Base-by-base conservation (phyloP, 2,797 vertebrate species). In the Tympanoctomys barrerae region DNA sequence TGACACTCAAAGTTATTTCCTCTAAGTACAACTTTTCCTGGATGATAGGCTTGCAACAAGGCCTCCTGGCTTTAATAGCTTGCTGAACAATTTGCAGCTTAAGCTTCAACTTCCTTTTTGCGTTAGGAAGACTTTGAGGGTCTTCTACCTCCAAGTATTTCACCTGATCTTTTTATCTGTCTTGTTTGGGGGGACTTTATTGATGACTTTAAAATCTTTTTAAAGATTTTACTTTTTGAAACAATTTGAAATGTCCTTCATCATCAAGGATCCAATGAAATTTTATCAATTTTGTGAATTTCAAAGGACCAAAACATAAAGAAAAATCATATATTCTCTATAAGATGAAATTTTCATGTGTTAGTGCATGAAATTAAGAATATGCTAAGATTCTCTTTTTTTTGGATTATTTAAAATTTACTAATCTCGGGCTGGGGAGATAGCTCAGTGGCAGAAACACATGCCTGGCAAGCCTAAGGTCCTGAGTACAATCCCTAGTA, bases 21-120 rank as follows among this genome's bases (percentile, higher is more conserved):
- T 94, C 71, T 57, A 95, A 77, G 73, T 18, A 89, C 5, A 71
- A 79, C 16, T 66, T 57, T 95, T 80, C 49, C 42, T 93, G 39
- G 19, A 64, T 9, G 28, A 39, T 5, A 70, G 16, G 3, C 66
- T 80, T 90, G 39, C 21, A 39, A 42, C 46, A 24, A 46, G 31
- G 0, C 61, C 26, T 89, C 31, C 36, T 57, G 14, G 26, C 28
- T 84, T 68, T 78, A 66, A 75, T 19, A 22, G 6, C 26, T 89
- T 28, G 18, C 8, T 36, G 21, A 9, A 13, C 39, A 68, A 59
- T 75, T 57, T 85, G 28, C 39, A 18, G 87, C 19, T 81, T 95
- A 71, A 59, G 26, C 31, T 62, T 87, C 2, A 0, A 59, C 42
- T 66, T 90, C 46, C 62, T 87, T 31, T 94, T 89, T 73, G 52